phyloP scores from a whole-genome alignment of 2,113 vertebrate genomes.

The Corythaixoides concolor region DNA sequence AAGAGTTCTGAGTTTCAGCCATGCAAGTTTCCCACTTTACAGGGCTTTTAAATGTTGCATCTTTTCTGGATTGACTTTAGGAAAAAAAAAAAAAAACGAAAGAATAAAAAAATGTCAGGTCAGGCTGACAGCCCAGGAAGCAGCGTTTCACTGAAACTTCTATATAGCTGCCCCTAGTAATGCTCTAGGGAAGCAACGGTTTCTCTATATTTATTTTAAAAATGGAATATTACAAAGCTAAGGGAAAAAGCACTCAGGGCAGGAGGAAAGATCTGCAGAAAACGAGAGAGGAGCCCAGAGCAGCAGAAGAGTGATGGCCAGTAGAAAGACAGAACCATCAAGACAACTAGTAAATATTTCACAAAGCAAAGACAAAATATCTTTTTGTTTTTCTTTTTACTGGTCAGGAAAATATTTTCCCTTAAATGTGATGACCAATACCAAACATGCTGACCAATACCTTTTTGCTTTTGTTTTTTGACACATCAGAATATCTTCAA shows the following conservation, averaged over 20 bases:
- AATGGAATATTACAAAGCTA: neutral
- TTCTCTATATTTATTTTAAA: neutral
- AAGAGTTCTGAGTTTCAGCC: neutral
- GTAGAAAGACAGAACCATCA: neutral
- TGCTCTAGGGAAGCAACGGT: neutral
- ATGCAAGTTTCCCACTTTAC: neutral
- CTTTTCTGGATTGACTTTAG: neutral
- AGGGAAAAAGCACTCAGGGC: neutral
- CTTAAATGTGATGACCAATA: neutral
- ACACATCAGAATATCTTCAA: neutral
- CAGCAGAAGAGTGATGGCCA: neutral
- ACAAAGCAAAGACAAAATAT: neutral
- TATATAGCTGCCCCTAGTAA: neutral
- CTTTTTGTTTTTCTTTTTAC: neutral
- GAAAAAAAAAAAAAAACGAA: neutral
- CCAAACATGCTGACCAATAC: neutral
- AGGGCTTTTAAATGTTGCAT: neutral
- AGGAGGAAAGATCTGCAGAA: neutral
- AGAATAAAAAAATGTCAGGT: neutral
- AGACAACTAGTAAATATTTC: neutral
- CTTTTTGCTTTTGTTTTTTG: neutral
- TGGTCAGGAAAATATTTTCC: neutral
- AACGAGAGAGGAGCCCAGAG: neutral
- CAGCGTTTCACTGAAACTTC: neutral
- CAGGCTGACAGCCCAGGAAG: neutral